Conservation (phyloP, 2,888 invertebrate genomes). For the Caenorhabditis uteleia region DNA sequence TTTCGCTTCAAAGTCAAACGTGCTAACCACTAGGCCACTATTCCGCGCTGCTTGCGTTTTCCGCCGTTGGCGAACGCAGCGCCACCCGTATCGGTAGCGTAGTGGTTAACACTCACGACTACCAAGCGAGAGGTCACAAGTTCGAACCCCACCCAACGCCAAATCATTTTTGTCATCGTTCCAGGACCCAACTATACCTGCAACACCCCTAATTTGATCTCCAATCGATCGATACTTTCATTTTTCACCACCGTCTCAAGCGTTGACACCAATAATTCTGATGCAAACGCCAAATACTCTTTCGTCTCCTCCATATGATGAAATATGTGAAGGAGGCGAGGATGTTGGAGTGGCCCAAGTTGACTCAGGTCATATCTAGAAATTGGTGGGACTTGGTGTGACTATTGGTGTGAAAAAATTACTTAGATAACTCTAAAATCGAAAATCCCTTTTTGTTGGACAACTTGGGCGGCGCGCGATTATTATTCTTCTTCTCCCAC, state of each 20-base stretch:
- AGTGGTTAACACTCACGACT: too few species aligned
- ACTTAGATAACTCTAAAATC: not conserved
- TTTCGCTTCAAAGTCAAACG: too few species aligned
- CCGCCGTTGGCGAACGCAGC: too few species aligned
- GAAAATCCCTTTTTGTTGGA: not conserved
- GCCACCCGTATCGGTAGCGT: too few species aligned
- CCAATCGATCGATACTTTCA: conserved; percentile 60
- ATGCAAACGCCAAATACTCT: conserved; percentile 50
- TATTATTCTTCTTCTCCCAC: conserved; percentile 63
- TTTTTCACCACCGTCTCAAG: conserved; percentile 56
- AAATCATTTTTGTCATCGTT: too few species aligned
- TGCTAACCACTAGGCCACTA: too few species aligned
- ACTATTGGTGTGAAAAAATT: not conserved
- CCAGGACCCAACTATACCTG: conserved; percentile 54
- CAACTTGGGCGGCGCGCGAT: conserved; percentile 61
- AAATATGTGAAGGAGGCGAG: conserved; percentile 58
- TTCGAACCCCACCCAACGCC: too few species aligned
- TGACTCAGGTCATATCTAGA: conserved; percentile 60
- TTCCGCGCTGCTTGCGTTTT: too few species aligned
- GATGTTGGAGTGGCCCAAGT: conserved; percentile 58
- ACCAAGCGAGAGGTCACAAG: too few species aligned
- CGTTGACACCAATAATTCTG: conserved; percentile 45
- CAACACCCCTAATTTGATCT: conserved; percentile 66
- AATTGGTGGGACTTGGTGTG: not conserved
- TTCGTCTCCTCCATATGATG: conserved; percentile 63